Percentiles rank a stretch among this genome's conserved stretches.
Evolutionary conservation across 2,113 vertebrate species (phyloP).

Genomic region (Pseudopodoces humilis): DNA sequence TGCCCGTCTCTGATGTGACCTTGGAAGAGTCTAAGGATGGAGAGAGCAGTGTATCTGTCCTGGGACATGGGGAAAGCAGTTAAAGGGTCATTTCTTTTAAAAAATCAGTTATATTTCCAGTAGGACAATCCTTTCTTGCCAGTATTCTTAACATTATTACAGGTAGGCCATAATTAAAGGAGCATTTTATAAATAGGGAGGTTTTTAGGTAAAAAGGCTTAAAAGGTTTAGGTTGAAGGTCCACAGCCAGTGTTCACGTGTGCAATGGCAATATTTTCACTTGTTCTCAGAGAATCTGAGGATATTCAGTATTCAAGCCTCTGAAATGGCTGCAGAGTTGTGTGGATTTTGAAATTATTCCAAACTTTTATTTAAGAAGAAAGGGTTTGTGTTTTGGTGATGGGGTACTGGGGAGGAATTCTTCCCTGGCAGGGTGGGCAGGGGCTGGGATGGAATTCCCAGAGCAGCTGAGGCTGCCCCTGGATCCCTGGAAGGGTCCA

Average conservation of each 20-base stretch:
- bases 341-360: background rate
- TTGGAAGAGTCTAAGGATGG: background rate
- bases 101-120: background rate
- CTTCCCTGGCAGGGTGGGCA: fast-evolving
- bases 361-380: background rate
- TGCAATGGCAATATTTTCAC: background rate
- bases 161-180: background rate
- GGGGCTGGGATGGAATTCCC: background rate
- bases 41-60: background rate
- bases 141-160: background rate
- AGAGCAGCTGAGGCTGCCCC: background rate
- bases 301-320: background rate
- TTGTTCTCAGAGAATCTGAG: background rate
- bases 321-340: background rate
- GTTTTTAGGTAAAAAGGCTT: background rate
- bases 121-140: background rate
- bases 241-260: background rate
- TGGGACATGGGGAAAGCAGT: background rate
- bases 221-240: background rate
- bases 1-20: background rate
- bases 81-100: background rate
- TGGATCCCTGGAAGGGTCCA: background rate
- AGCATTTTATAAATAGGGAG: fast-evolving
- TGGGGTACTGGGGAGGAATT: background rate
- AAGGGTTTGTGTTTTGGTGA: background rate